These are phyloP conservation scores for Reticulitermes speratus DNA, from an alignment of 1,140 invertebrate genomes.

Conservation along the genomic window DNA sequence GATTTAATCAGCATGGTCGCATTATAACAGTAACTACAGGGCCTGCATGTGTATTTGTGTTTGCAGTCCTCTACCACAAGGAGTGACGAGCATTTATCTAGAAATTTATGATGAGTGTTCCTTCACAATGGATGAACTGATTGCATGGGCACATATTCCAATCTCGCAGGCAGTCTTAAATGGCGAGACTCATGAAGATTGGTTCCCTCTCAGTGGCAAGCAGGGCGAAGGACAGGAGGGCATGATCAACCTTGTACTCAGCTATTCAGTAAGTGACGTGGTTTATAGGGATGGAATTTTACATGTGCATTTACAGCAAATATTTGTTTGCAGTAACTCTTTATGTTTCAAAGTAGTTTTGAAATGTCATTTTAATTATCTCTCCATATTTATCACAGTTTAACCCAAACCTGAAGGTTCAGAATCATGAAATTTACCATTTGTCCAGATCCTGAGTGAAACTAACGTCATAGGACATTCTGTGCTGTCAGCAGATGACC, in stretches of 20 bases:
- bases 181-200: slow-evolving; percentile 90
- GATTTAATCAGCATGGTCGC: no score
- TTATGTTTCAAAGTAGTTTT: background rate
- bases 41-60: background rate
- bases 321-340: background rate
- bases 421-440: no score
- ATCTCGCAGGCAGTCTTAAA: slow-evolving; percentile 80
- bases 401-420: no score
- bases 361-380: background rate
- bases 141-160: slow-evolving; percentile 86
- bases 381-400: background rate
- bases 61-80: slow-evolving; percentile 78
- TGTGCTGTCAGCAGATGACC: no score
- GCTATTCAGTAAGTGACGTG: slow-evolving; percentile 66
- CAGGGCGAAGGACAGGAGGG: slow-evolving; percentile 93
- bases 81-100: slow-evolving; percentile 83
- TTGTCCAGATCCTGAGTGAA: no score
- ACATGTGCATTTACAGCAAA: background rate
- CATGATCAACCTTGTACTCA: slow-evolving; percentile 73
- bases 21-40: no score
- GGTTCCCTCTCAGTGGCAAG: slow-evolving; percentile 88
- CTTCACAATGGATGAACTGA: slow-evolving; percentile 92
- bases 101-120: slow-evolving; percentile 97
- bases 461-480: no score
- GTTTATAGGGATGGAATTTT: background rate